phyloP scores from a whole-genome alignment of 2,113 vertebrate species.

The Psammodynastes pulverulentus region DNA sequence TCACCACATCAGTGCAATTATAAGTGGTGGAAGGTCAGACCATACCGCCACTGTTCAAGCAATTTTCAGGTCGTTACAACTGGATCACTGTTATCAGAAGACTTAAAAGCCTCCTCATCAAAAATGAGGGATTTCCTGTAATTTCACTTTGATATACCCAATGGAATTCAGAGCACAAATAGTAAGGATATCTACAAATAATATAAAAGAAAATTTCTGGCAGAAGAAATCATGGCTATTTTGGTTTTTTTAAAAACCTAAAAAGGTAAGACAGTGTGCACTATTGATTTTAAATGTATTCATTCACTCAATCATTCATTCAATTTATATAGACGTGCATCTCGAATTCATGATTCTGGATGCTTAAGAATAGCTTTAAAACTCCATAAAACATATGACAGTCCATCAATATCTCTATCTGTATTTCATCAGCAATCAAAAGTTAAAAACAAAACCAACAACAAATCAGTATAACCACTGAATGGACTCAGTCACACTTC shows the following conservation, averaged over 20 bases:
- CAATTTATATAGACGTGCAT: neutral
- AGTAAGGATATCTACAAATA: constrained; percentile 33
- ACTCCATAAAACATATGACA: neutral
- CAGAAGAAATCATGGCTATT: neutral
- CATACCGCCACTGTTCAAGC: constrained; percentile 56
- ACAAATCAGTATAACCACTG: neutral
- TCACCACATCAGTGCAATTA: constrained; percentile 54
- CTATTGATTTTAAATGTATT: neutral
- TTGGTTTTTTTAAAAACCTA: neutral
- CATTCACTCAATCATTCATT: neutral
- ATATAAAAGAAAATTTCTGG: constrained; percentile 1
- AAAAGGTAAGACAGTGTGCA: neutral
- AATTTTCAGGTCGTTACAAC: constrained; percentile 54
- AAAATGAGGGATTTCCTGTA: constrained; percentile 60
- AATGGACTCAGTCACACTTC: neutral
- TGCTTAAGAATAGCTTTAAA: neutral
- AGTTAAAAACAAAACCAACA: neutral
- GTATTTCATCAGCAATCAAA: neutral
- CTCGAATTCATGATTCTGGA: neutral
- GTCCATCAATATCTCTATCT: neutral
- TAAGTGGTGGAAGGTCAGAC: constrained; percentile 55
- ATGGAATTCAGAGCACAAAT: constrained; percentile 34
- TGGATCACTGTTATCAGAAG: constrained; percentile 56
- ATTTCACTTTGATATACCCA: constrained; percentile 58
- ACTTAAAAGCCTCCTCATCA: constrained; percentile 57